Evolutionary conservation across 2,888 invertebrate species (phyloP).

Genomic region (Caradrina kadenii): DNA sequence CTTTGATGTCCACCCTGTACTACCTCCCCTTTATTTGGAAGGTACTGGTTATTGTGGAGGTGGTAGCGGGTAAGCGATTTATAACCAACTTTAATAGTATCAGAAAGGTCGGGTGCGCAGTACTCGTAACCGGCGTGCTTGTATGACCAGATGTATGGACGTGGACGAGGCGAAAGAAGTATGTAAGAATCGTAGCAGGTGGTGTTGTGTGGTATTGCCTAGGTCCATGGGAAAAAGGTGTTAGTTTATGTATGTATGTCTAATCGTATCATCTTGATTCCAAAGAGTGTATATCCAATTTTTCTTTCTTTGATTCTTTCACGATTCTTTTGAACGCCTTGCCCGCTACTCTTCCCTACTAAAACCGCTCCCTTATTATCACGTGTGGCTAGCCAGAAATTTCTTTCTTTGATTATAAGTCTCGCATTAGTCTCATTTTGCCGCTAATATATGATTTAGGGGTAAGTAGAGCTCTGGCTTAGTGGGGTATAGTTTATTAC

Average conservation of each 20-base stretch:
- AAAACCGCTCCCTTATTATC: constrained; percentile 63
- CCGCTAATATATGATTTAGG: constrained; percentile 89
- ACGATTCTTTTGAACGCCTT: background rate
- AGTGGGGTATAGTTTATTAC: constrained; percentile 68
- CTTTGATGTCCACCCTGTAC: constrained; percentile 87
- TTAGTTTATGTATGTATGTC: no score
- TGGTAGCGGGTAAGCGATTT: constrained; percentile 23
- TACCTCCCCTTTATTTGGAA: constrained; percentile 74
- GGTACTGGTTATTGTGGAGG: constrained; percentile 7
- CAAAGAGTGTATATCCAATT: no score
- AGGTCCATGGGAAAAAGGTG: no score
- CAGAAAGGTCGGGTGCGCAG: no score
- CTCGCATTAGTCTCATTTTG: constrained; percentile 87
- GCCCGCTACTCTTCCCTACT: constrained; percentile 60
- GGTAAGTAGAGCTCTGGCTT: constrained; percentile 69
- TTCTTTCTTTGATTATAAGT: constrained; percentile 89
- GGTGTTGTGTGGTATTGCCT: no score
- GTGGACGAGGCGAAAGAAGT: no score
- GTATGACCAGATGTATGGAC: no score
- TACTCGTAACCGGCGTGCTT: no score
- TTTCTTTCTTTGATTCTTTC: background rate
- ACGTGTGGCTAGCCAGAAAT: constrained; percentile 81
- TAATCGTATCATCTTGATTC: no score
- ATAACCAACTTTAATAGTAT: background rate
- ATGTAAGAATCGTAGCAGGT: no score